These are phyloP conservation scores for Talpa occidentalis DNA, from an alignment of 2,113 vertebrate genomes.

Conservation along the genomic window DNA sequence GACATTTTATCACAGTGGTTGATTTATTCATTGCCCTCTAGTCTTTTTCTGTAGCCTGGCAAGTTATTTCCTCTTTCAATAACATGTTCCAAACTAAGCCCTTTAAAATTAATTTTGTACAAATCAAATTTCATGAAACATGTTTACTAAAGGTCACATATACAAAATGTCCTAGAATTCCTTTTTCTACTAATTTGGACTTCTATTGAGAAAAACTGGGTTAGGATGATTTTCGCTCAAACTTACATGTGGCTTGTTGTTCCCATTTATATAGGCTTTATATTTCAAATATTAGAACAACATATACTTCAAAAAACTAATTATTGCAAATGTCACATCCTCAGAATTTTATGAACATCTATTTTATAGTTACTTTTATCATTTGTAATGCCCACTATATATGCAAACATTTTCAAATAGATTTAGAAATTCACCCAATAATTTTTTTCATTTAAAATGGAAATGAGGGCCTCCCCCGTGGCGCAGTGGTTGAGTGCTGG, in stretches of 20 bases:
- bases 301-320: neutral
- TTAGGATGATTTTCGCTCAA: constrained; percentile 8
- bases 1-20: constrained; percentile 63
- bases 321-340: neutral
- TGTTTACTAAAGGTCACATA: constrained; percentile 66
- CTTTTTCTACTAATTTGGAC: neutral
- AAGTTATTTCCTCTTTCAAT: constrained; percentile 7
- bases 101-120: constrained; percentile 60
- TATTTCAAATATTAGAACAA: neutral
- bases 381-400: neutral
- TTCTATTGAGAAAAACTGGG: neutral
- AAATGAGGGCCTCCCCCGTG: too few species aligned
- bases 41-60: neutral
- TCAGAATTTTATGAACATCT: neutral
- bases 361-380: neutral
- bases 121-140: constrained; percentile 44
- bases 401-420: neutral
- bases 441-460: neutral
- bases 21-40: constrained; percentile 48
- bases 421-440: neutral
- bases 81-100: constrained; percentile 28
- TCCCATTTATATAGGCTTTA: neutral
- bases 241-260: neutral
- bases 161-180: neutral
- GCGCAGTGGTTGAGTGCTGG: too few species aligned